Percentiles rank a stretch among this genome's conserved stretches.
These are phyloP conservation scores for Hirtodrosophila alboralis DNA, from an alignment of 2,888 invertebrate species.

Conservation along the genomic window DNA sequence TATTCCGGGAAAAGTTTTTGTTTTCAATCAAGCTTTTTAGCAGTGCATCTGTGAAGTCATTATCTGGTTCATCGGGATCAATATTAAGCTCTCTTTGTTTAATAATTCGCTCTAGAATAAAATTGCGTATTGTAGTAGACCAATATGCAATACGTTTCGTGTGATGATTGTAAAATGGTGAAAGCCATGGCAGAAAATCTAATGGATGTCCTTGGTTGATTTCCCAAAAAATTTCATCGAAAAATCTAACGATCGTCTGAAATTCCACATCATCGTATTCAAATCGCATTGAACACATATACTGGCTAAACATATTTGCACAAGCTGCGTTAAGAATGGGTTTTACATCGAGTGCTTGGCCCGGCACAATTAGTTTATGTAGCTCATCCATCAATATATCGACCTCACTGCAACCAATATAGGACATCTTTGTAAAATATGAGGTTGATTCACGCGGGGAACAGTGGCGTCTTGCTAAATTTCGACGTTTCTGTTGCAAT, in stretches of 20 bases:
- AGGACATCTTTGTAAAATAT: slow-evolving; percentile 88
- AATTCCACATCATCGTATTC: slow-evolving; percentile 89
- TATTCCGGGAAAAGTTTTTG: slow-evolving; percentile 87
- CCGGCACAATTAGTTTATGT: slow-evolving; percentile 82
- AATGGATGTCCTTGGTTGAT: slow-evolving; percentile 95
- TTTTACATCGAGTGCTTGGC: slow-evolving; percentile 87
- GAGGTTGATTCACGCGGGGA: slow-evolving; percentile 90
- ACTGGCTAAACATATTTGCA: slow-evolving; percentile 93
- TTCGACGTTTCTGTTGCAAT: slow-evolving; percentile 90
- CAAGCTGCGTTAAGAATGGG: slow-evolving; percentile 89
- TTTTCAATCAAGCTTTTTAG: slow-evolving; percentile 88
- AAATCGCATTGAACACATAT: slow-evolving; percentile 93
- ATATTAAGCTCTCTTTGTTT: slow-evolving; percentile 83
- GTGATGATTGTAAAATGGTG: slow-evolving; percentile 89
- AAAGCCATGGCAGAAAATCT: slow-evolving; percentile 93
- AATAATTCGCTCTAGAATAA: slow-evolving; percentile 90
- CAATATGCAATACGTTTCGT: slow-evolving; percentile 88
- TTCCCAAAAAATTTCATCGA: slow-evolving; percentile 96
- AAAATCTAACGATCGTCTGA: slow-evolving; percentile 87
- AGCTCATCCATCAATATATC: slow-evolving; percentile 87
- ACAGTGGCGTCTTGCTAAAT: slow-evolving; percentile 91
- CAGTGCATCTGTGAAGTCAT: slow-evolving; percentile 92
- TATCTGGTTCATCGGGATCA: slow-evolving; percentile 87
- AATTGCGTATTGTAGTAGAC: slow-evolving; percentile 89
- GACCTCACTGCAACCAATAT: slow-evolving; percentile 88